Conservation (phyloP, 2,797 vertebrate genomes). For the Sphaeramia orbicularis region DNA sequence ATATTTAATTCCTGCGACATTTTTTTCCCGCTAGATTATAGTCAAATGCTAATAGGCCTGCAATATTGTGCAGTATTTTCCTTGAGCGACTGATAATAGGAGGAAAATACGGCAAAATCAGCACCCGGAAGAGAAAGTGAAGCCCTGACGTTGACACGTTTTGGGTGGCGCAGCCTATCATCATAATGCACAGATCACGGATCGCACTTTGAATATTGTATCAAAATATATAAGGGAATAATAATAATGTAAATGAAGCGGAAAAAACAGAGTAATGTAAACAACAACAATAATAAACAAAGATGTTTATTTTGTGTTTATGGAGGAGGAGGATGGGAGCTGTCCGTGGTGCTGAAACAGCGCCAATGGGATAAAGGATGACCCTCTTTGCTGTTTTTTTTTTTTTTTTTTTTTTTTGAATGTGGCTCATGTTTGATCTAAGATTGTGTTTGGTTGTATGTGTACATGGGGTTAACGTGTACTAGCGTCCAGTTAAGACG, state of each 20-base stretch:
- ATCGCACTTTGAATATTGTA: background rate
- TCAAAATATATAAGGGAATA: background rate
- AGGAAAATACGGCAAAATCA: background rate
- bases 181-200: background rate
- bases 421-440: background rate
- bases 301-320: too few relatives aligned
- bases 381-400: background rate
- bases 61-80: slow-evolving; percentile 19
- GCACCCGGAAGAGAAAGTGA: slow-evolving; percentile 67
- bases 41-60: background rate
- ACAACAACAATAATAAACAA: too few relatives aligned
- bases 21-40: background rate
- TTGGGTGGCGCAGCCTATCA: slow-evolving; percentile 14
- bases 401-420: background rate
- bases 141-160: background rate
- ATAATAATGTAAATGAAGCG: background rate
- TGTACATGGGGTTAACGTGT: background rate
- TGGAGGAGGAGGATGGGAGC: background rate
- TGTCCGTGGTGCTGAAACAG: slow-evolving; percentile 63
- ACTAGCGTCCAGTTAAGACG: background rate
- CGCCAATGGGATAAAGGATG: background rate
- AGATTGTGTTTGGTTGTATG: background rate
- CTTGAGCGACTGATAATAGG: background rate
- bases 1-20: background rate
- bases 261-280: too few relatives aligned